A percentile compares a stretch with the other conserved stretches of the same genome.
Conservation (phyloP, 2,797 vertebrate genomes). For the Lepilemur septentrionalis region DNA sequence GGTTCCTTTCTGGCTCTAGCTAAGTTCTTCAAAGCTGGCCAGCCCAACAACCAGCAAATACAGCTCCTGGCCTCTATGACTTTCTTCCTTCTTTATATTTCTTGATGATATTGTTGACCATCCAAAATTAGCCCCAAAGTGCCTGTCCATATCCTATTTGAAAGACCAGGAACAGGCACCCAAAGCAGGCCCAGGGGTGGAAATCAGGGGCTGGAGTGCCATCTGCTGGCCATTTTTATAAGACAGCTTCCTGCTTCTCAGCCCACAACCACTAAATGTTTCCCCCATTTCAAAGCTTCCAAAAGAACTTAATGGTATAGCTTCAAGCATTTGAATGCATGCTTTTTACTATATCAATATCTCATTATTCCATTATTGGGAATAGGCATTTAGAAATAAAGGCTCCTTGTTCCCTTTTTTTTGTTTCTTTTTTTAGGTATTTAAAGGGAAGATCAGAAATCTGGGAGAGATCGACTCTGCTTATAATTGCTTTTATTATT, state of each 20-base stretch:
- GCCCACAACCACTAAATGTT: neutral
- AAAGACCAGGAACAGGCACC: neutral
- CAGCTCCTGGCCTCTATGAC: neutral
- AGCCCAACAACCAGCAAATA: neutral
- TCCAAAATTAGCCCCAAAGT: neutral
- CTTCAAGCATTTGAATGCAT: conserved; percentile 10
- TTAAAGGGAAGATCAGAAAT: conserved; percentile 54
- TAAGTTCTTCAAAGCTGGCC: neutral
- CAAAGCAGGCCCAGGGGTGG: neutral
- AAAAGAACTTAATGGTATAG: neutral
- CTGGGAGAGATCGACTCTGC: conserved; percentile 52
- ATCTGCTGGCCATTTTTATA: conserved; percentile 60
- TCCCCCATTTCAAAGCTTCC: conserved; percentile 44
- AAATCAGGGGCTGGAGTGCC: conserved; percentile 44
- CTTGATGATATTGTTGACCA: neutral
- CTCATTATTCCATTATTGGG: neutral
- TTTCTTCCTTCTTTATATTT: neutral
- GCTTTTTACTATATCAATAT: conserved; percentile 33
- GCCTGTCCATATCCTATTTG: neutral
- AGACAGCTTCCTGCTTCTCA: neutral
- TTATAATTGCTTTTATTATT: neutral
- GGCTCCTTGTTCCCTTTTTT: neutral
- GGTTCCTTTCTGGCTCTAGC: neutral
- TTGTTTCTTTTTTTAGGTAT: neutral
- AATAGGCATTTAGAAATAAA: conserved; percentile 48